Percentiles rank a stretch among this genome's conserved stretches.
phyloP scores from a whole-genome alignment of 2,888 invertebrate species.

The Tetropium fuscum region DNA sequence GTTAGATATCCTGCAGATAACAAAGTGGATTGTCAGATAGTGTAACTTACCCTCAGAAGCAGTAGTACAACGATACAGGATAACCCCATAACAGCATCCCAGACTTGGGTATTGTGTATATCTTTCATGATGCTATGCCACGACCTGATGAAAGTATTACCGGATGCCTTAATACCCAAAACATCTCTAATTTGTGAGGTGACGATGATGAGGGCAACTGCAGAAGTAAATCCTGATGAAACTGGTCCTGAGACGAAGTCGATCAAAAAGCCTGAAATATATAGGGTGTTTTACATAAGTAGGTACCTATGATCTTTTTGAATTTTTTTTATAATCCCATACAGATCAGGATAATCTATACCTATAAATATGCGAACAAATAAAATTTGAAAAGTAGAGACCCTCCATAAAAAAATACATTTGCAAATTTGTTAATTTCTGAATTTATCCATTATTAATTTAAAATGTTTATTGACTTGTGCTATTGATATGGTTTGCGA shows the following conservation, averaged over 20 bases:
- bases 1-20: no score
- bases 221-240: slow-evolving; percentile 88
- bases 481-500: no score
- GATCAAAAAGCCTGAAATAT: slow-evolving; percentile 82
- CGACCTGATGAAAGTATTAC: slow-evolving; percentile 82
- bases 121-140: slow-evolving; percentile 80
- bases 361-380: no score
- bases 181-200: slow-evolving; percentile 90
- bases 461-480: no score
- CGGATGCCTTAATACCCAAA: slow-evolving; percentile 78
- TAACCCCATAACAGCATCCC: slow-evolving; percentile 83
- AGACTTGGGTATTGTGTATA: slow-evolving; percentile 73
- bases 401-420: no score
- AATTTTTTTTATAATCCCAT: no score
- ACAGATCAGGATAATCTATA: no score
- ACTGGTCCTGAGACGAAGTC: slow-evolving; percentile 93
- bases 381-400: no score
- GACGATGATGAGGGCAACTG: slow-evolving; percentile 89
- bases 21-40: not conserved
- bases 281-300: no score
- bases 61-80: slow-evolving; percentile 81
- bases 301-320: no score
- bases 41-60: slow-evolving; percentile 77
- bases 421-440: no score
- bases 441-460: no score